Percentiles rank a stretch among this genome's conserved stretches.
These are phyloP conservation scores for Glossosoma conforme DNA, from an alignment of 1,140 invertebrate genomes.

Conservation along the genomic window DNA sequence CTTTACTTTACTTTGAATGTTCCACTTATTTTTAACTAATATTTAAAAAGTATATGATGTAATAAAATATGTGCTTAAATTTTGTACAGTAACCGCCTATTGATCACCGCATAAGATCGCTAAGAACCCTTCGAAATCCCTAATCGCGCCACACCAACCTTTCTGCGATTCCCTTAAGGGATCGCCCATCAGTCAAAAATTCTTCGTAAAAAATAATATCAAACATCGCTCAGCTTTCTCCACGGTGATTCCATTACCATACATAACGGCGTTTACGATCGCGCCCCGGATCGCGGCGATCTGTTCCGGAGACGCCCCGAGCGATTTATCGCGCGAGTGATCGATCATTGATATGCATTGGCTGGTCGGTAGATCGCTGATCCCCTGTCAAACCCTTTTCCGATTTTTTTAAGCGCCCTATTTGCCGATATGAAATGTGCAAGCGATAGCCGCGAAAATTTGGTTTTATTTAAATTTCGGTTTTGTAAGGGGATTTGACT, in stretches of 20 bases:
- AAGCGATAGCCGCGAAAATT: too few species aligned
- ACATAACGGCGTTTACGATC: conserved; percentile 24
- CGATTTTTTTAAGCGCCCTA: too few species aligned
- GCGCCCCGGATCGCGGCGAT: conserved; percentile 21
- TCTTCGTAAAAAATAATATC: conserved; percentile 4
- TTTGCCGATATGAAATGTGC: too few species aligned
- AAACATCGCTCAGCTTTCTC: conserved; percentile 6
- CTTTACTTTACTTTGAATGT: too few species aligned
- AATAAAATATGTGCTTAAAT: too few species aligned
- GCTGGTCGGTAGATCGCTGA: conserved; percentile 1
- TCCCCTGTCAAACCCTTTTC: conserved; percentile 11
- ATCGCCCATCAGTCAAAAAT: conserved; percentile 14
- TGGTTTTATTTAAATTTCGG: too few species aligned
- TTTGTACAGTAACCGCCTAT: too few species aligned
- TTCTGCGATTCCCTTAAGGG: conserved; percentile 11
- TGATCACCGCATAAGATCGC: too few species aligned
- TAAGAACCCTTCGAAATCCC: too few species aligned
- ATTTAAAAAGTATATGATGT: too few species aligned
- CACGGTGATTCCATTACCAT: conserved; percentile 23
- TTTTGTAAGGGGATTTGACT: too few species aligned
- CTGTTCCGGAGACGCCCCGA: conserved; percentile 23
- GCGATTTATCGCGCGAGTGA: conserved; percentile 22
- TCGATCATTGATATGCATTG: conserved; percentile 28
- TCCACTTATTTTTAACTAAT: too few species aligned
- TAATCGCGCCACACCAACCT: background rate